Conservation (phyloP, 2,113 vertebrate genomes). For the Ameiurus melas region DNA sequence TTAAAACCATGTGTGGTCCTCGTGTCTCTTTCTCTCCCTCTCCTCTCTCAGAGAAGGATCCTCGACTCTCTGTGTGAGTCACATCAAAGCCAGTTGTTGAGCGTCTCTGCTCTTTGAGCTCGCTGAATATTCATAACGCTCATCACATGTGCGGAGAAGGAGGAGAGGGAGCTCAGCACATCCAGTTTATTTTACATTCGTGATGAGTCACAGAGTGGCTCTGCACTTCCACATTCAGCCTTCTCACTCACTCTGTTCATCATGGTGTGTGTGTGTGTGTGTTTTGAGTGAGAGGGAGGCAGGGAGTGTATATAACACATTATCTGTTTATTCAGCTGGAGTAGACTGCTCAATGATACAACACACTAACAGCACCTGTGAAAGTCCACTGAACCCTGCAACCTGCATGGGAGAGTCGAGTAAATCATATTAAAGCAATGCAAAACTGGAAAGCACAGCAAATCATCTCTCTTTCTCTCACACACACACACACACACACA, state of each 20-base stretch:
- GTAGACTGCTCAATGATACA: constrained; percentile 7
- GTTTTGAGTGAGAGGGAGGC: neutral
- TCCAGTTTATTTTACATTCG: constrained; percentile 42
- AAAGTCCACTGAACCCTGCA: neutral
- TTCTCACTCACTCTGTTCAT: constrained; percentile 18
- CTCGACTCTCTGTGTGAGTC: constrained; percentile 36
- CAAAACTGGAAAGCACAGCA: neutral
- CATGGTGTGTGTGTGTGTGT: constrained; percentile 11
- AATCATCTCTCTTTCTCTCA: neutral
- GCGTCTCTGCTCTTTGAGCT: constrained; percentile 42
- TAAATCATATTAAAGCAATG: neutral
- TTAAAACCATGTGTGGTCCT: constrained; percentile 6
- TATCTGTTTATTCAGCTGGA: constrained; percentile 37
- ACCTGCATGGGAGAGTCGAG: neutral
- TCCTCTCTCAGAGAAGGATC: constrained; percentile 31
- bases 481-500: constrained; percentile 16
- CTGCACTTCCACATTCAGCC: constrained; percentile 30
- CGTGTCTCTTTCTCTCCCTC: constrained; percentile 13
- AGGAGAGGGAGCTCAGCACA: constrained; percentile 8
- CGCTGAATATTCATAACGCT: constrained; percentile 54
- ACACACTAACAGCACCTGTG: neutral
- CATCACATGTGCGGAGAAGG: constrained; percentile 17
- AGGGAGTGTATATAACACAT: constrained; percentile 39
- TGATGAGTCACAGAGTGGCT: constrained; percentile 46
- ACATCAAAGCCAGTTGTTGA: constrained; percentile 53